Conservation (phyloP, 1,140 invertebrate genomes). For the Drosophila punjabiensis region DNA sequence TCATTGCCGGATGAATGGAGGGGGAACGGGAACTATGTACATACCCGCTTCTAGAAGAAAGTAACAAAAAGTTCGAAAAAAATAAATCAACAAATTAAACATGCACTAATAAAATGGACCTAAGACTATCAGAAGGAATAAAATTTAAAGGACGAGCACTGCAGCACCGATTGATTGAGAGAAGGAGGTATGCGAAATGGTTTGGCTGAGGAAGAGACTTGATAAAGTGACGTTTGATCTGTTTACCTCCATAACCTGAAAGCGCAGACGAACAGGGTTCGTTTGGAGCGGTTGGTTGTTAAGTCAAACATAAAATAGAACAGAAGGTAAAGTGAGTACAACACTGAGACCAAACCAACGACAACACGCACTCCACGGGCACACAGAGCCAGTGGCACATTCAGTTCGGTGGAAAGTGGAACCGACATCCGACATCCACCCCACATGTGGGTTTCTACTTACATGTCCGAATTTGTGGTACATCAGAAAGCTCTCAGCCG, state of each 20-base stretch:
- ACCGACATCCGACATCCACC: background rate
- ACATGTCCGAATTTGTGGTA: slow-evolving; percentile 97
- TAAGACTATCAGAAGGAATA: slow-evolving; percentile 36
- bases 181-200: slow-evolving; percentile 22
- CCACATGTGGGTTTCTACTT: slow-evolving; percentile 86
- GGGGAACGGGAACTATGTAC: slow-evolving; percentile 45
- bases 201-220: slow-evolving; percentile 45
- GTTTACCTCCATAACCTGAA: slow-evolving; percentile 78
- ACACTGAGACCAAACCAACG: slow-evolving; percentile 54
- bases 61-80: slow-evolving; percentile 28
- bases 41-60: slow-evolving; percentile 67
- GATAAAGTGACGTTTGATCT: slow-evolving; percentile 50
- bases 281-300: slow-evolving; percentile 38
- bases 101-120: slow-evolving; percentile 43
- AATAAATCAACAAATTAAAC: slow-evolving; percentile 50
- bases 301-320: slow-evolving; percentile 76
- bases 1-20: slow-evolving; percentile 40
- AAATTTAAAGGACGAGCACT: slow-evolving; percentile 32
- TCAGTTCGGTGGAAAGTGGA: background rate
- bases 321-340: slow-evolving; percentile 69
- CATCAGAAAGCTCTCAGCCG: slow-evolving; percentile 93
- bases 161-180: slow-evolving; percentile 32
- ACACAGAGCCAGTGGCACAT: slow-evolving; percentile 16
- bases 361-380: slow-evolving; percentile 52
- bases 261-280: slow-evolving; percentile 58